phyloP scores from a whole-genome alignment of 2,113 vertebrate species.

The Dendrocopos noguchii region DNA sequence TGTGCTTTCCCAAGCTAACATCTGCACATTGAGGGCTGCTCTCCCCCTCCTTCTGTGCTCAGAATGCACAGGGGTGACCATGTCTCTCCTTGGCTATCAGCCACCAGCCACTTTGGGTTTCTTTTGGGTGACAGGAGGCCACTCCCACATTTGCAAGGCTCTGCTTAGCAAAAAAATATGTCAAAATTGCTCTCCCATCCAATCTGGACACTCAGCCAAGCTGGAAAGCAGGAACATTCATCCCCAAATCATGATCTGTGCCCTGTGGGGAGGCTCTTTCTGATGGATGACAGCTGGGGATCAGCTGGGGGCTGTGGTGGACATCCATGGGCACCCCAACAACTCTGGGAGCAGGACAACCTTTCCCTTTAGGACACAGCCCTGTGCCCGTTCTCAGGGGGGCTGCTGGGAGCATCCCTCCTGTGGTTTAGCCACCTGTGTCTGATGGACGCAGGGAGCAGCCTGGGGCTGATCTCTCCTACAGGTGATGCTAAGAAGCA shows the following conservation, averaged over 20 bases:
- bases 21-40: fast-evolving
- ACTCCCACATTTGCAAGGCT: background rate
- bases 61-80: too few species aligned
- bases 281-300: background rate
- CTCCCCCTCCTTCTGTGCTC: background rate
- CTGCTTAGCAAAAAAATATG: background rate
- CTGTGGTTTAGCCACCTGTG: background rate
- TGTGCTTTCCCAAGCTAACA: background rate
- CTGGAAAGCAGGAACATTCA: background rate
- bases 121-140: background rate
- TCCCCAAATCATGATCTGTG: background rate
- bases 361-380: background rate
- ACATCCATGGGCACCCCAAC: background rate
- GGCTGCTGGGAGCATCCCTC: background rate
- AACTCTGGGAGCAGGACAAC: background rate
- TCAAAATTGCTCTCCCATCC: background rate
- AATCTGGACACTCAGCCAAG: background rate
- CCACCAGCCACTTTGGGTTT: background rate
- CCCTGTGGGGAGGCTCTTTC: background rate
- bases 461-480: background rate
- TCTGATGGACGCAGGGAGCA: background rate
- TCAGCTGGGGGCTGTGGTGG: background rate
- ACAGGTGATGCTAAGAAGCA: background rate
- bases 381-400: fast-evolving
- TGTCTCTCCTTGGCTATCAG: too few species aligned